phyloP scores from a whole-genome alignment of 2,797 vertebrate genomes.

The Chloroceryle amazona region DNA sequence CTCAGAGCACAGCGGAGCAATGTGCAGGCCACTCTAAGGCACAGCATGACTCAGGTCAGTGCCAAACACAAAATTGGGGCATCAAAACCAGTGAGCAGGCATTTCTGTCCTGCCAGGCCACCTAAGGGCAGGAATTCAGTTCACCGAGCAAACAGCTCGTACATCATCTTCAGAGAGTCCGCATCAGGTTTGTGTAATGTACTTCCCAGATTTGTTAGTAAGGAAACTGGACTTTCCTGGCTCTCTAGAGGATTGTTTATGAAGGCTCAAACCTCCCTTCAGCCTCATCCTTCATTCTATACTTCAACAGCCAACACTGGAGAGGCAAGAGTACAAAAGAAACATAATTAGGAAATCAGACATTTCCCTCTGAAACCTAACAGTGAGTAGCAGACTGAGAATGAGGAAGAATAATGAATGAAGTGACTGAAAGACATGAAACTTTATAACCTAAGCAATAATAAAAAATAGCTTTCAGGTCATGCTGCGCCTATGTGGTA shows the following conservation, averaged over 20 bases:
- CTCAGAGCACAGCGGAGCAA: background rate
- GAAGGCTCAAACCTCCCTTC: constrained; percentile 69
- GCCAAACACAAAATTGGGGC: background rate
- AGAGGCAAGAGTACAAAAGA: constrained; percentile 70
- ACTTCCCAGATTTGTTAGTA: constrained; percentile 62
- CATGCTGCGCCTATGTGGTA: background rate
- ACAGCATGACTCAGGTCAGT: background rate
- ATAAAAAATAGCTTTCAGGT: background rate
- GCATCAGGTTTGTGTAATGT: background rate
- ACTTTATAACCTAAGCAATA: background rate
- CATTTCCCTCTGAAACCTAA: constrained; percentile 55
- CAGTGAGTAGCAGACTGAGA: background rate
- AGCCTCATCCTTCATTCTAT: constrained; percentile 70
- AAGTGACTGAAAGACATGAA: constrained; percentile 22
- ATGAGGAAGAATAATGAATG: constrained; percentile 44
- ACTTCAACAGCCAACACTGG: constrained; percentile 71
- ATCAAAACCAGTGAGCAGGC: background rate
- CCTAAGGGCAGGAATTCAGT: background rate
- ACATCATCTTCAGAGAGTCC: background rate
- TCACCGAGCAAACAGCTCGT: constrained; percentile 3
- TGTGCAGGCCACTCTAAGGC: background rate
- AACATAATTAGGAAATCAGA: constrained; percentile 67
- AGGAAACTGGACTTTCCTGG: constrained; percentile 71
- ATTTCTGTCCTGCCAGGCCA: background rate
- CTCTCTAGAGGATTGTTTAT: constrained; percentile 74